These are phyloP conservation scores for Chionodraco myersi DNA, from an alignment of 2,113 vertebrate species.

Conservation along the genomic window DNA sequence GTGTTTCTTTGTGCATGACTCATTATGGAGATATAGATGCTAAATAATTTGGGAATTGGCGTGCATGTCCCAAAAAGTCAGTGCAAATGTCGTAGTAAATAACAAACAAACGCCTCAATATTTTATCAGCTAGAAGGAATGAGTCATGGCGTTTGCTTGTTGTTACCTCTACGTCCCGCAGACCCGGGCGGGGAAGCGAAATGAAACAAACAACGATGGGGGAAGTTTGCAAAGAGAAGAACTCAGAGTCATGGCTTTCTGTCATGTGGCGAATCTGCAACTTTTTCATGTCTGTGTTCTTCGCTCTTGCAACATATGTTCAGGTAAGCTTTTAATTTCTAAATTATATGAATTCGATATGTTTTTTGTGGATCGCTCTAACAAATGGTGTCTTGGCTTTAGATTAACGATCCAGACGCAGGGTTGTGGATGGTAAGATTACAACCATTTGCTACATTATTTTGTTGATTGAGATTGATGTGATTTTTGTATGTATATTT, in stretches of 20 bases:
- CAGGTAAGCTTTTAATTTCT: slow-evolving; percentile 66
- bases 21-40: neutral
- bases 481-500: neutral
- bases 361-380: no score
- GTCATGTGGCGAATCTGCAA: slow-evolving; percentile 73
- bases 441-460: rapidly evolving
- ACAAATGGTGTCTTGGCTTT: neutral
- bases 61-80: neutral
- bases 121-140: no score
- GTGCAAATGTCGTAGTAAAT: rapidly evolving
- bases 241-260: slow-evolving; percentile 13
- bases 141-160: neutral
- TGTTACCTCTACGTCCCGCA: rapidly evolving
- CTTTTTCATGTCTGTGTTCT: slow-evolving; percentile 80
- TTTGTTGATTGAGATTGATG: neutral
- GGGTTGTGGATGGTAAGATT: slow-evolving; percentile 81
- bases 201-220: slow-evolving; percentile 41
- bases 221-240: slow-evolving; percentile 31
- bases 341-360: rapidly evolving
- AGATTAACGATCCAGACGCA: slow-evolving; percentile 85
- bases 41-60: neutral
- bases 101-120: neutral
- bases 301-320: slow-evolving; percentile 81
- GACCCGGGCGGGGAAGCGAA: slow-evolving; percentile 38
- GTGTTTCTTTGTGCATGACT: neutral